Percentiles rank a stretch among this genome's conserved stretches.
phyloP scores from a whole-genome alignment of 92 coral and sea anemone genomes.

The Blastomussa wellsi region DNA sequence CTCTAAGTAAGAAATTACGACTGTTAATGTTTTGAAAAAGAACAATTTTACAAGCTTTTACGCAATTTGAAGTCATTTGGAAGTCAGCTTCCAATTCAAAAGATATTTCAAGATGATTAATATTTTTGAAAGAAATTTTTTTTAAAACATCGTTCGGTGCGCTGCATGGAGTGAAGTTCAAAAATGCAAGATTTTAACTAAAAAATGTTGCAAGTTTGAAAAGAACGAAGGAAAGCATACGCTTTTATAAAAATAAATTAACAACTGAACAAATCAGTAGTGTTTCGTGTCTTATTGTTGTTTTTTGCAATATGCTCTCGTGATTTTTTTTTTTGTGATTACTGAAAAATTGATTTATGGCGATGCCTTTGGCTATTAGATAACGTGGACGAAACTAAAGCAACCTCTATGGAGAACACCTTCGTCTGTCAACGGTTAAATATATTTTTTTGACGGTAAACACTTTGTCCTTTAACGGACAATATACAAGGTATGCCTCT shows the following conservation, averaged over 20 bases:
- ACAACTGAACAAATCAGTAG: neutral
- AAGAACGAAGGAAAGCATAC: neutral
- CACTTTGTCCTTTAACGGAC: too few relatives aligned
- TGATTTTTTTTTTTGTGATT: too few relatives aligned
- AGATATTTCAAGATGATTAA: neutral
- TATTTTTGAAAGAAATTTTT: neutral
- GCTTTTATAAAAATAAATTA: slow-evolving; percentile 5
- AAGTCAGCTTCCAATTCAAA: neutral
- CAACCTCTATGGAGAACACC: too few relatives aligned
- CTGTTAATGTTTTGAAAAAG: slow-evolving; percentile 13
- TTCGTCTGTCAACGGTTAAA: too few relatives aligned
- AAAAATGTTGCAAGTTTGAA: neutral
- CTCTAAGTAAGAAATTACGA: neutral
- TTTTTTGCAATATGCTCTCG: too few relatives aligned
- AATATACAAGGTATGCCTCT: too few relatives aligned
- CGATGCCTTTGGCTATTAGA: too few relatives aligned
- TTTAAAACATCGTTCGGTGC: neutral
- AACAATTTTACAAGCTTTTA: neutral
- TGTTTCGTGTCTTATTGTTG: too few relatives aligned
- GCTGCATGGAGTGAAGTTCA: slow-evolving; percentile 6
- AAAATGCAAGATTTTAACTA: neutral
- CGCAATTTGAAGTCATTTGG: neutral
- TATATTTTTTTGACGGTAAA: too few relatives aligned
- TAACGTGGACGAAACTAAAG: too few relatives aligned
- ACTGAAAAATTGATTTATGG: too few relatives aligned